phyloP scores from a whole-genome alignment of 2,113 vertebrate genomes.

The Calyptommatus sinebrachiatus region DNA sequence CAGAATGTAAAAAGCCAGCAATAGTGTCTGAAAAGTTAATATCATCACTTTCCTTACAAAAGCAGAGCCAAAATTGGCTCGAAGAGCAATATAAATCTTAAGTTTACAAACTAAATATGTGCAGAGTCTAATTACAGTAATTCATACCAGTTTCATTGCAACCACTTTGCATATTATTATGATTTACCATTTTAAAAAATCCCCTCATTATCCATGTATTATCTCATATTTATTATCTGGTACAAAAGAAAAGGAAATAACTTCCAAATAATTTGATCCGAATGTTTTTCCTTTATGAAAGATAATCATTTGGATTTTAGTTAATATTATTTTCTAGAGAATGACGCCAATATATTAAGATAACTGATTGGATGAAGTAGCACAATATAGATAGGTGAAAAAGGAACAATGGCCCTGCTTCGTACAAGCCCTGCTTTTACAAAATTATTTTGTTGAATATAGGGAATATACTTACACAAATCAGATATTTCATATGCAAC shows the following conservation, averaged over 20 bases:
- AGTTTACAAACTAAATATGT: neutral
- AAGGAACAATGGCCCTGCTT: no score
- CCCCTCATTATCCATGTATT: neutral
- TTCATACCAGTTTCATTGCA: constrained; percentile 28
- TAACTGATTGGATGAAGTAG: neutral
- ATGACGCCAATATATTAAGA: constrained; percentile 1
- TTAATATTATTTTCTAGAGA: neutral
- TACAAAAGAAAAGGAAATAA: constrained; percentile 17
- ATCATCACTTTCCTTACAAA: neutral
- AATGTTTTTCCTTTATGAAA: constrained; percentile 17
- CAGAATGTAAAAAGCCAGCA: no score
- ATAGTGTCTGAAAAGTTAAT: neutral
- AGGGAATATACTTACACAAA: constrained; percentile 44
- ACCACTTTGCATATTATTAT: neutral
- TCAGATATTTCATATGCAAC: constrained; percentile 69
- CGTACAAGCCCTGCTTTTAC: constrained; percentile 1
- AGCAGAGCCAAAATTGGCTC: neutral
- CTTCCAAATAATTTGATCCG: constrained; percentile 16
- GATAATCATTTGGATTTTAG: neutral
- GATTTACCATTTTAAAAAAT: constrained; percentile 2
- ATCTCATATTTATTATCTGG: neutral
- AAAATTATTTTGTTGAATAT: constrained; percentile 47
- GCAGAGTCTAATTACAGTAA: constrained; percentile 37
- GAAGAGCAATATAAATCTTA: neutral
- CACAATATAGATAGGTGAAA: neutral